Conservation (phyloP, 2,113 vertebrate genomes). For the Sylvia atricapilla region DNA sequence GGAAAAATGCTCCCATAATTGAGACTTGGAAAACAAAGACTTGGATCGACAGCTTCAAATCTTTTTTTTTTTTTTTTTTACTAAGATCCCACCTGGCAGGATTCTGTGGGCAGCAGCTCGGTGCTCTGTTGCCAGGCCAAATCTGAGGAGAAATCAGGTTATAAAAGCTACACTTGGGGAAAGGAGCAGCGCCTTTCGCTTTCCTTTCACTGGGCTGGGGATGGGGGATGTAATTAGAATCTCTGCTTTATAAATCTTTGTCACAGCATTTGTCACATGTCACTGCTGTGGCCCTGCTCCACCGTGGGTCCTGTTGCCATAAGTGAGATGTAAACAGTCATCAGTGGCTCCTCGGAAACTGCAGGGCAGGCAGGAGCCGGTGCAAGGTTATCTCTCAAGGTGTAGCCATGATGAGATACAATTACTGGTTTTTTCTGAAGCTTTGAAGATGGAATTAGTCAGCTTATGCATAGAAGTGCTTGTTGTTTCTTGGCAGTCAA, state of each 20-base stretch:
- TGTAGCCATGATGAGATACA: neutral
- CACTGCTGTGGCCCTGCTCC: neutral
- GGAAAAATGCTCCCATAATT: neutral
- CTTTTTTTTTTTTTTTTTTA: neutral
- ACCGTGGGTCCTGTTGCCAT: neutral
- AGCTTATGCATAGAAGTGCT: neutral
- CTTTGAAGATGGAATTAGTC: neutral
- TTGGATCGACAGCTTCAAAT: neutral
- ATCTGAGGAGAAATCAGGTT: neutral
- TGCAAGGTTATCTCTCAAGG: neutral
- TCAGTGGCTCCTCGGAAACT: neutral
- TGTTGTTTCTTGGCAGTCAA: conserved; percentile 40
- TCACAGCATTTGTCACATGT: neutral
- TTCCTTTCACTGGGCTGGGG: neutral
- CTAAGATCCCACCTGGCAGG: neutral
- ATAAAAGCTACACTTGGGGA: neutral
- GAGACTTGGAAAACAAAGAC: neutral
- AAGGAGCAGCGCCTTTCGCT: neutral
- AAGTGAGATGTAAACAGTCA: neutral
- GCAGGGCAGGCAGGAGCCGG: neutral
- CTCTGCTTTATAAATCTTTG: neutral
- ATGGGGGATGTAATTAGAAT: neutral
- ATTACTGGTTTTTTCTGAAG: neutral
- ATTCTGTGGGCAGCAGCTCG: neutral
- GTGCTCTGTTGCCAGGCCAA: neutral